Base-by-base conservation (phyloP, 2,113 vertebrate species). In the Miniopterus natalensis region DNA sequence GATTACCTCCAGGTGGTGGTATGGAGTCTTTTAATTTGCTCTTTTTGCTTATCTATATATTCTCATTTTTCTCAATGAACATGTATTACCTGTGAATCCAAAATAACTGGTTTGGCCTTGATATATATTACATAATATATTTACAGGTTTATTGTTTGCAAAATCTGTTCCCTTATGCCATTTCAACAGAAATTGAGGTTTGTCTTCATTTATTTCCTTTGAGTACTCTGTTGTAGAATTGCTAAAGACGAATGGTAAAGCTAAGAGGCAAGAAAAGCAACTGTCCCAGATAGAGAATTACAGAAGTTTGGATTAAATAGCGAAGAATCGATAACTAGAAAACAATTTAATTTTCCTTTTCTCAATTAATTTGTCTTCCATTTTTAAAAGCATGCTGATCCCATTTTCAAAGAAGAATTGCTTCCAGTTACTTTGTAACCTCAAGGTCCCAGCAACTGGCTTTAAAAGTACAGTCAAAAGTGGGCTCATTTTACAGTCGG, bases 401-500 rank as follows among this genome's bases (percentile, higher is more conserved):
- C 98, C 31, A 85, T 88, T 97, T 45, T 97, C 95, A 3, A 47
- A 98, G 25, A 98, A 98, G 96, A 98, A 94, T n/a, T 98, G 97
- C 70, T 92, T 98, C 80, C 97, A 95, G 93, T 95, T 98, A 21
- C 77, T 96, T 75, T 96, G 45, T 36, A 1, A 96, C 63, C 63
- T 95, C 94, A 97, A 97, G 71, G 59, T 97, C 84, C 97, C 97
- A 70, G 92, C 95, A 55, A 97, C 97, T 94, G 97, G 95, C 71
- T 98, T 98, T 97, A 98, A 97, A 96, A 98, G 70, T 47, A 92
- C 91, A 79, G 83, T 94, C 21, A 90, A 93, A 49, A 95, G 96
- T 14, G 98, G 98, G 0, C 94, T 99, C 12, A 98, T 99, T 92
- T 97, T 99, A 11, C 98, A 98, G 55, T 99, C 99, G 0, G 0